phyloP scores from a whole-genome alignment of 2,888 invertebrate genomes.

The Drepana falcataria region DNA sequence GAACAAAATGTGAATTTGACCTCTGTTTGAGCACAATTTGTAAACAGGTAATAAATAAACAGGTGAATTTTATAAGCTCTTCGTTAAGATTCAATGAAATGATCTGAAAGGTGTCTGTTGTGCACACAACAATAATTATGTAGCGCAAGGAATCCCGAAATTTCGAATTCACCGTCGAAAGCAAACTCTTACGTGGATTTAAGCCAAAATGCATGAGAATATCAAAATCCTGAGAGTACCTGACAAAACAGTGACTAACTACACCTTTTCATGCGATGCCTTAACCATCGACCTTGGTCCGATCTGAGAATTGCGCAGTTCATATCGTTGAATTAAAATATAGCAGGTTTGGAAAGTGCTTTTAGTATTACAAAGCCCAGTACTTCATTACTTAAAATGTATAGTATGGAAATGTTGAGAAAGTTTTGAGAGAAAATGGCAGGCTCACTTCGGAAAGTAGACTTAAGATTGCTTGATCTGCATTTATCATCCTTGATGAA shows the following conservation, averaged over 20 bases:
- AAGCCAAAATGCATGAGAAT: no score
- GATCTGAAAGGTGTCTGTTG: no score
- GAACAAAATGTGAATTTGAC: no score
- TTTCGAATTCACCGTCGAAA: no score
- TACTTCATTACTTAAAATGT: background rate
- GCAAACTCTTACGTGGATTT: no score
- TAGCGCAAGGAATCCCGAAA: no score
- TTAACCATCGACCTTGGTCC: constrained; percentile 10
- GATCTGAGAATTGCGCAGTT: constrained; percentile 12
- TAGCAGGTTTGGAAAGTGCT: background rate
- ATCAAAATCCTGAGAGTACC: no score
- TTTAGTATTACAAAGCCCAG: background rate
- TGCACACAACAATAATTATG: no score
- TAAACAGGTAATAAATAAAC: no score
- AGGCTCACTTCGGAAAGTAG: background rate
- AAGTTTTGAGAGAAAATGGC: background rate
- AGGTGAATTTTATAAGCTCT: no score
- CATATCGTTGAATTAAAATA: background rate
- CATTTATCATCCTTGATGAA: background rate
- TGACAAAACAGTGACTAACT: background rate
- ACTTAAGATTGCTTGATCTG: background rate
- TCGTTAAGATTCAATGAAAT: no score
- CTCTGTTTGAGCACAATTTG: no score
- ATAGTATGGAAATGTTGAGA: background rate
- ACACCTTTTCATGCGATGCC: constrained; percentile 2